Evolutionary conservation across 2,113 vertebrate genomes (phyloP).

Genomic region (Seriola rivoliana): DNA sequence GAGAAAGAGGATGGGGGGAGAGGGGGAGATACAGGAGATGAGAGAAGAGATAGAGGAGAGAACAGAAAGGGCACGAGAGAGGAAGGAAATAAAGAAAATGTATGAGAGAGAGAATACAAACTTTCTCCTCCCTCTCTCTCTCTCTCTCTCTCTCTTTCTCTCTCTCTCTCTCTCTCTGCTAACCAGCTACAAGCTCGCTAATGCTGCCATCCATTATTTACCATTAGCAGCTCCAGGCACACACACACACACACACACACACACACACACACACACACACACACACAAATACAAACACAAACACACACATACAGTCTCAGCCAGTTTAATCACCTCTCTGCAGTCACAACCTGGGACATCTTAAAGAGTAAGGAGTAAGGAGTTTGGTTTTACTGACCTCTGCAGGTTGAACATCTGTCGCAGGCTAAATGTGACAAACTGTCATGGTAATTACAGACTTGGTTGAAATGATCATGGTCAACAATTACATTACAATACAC

Average conservation of each 20-base stretch:
- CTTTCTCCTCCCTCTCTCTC: slow-evolving; percentile 32
- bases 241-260: slow-evolving; percentile 31
- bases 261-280: slow-evolving; percentile 23
- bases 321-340: slow-evolving; percentile 39
- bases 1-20: slow-evolving; percentile 3
- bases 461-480: no score
- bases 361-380: not conserved
- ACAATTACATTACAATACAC: no score
- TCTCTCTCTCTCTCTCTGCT: slow-evolving; percentile 24
- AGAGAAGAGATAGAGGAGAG: slow-evolving; percentile 20
- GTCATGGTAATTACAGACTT: no score
- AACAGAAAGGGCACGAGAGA: not conserved
- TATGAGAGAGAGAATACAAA: slow-evolving; percentile 34
- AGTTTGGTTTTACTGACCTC: not conserved
- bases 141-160: slow-evolving; percentile 23
- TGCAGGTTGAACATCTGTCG: slow-evolving; percentile 12
- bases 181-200: slow-evolving; percentile 48
- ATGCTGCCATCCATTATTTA: slow-evolving; percentile 73
- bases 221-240: slow-evolving; percentile 35
- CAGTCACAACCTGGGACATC: slow-evolving; percentile 27
- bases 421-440: no score
- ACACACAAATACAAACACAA: slow-evolving; percentile 36
- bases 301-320: slow-evolving; percentile 5
- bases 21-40: not conserved
- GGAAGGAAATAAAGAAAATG: slow-evolving; percentile 23